Conservation (phyloP, 2,113 vertebrate genomes). For the Lates calcarifer region DNA sequence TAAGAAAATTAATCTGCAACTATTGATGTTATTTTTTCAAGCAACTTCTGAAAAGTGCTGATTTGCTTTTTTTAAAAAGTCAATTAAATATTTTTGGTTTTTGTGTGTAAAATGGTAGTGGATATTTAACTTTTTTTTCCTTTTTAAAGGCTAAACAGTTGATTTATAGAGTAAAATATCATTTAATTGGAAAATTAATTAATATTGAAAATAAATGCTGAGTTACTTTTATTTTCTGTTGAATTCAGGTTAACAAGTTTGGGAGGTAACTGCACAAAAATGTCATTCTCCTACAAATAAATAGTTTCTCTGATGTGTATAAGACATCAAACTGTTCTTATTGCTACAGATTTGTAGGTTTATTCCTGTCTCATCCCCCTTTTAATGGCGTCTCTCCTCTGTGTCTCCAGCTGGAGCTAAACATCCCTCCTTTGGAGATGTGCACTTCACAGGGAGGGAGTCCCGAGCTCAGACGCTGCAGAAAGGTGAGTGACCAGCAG, state of each 20-base stretch:
- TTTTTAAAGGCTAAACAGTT: background rate
- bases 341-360: background rate
- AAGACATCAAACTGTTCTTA: background rate
- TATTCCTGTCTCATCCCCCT: background rate
- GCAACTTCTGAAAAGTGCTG: no score
- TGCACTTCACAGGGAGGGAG: constrained; percentile 90
- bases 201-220: background rate
- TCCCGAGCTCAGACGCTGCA: constrained; percentile 94
- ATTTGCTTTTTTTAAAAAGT: no score
- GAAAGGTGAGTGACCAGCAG: constrained; percentile 87
- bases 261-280: no score
- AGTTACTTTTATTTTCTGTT: background rate
- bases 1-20: no score
- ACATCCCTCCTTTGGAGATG: constrained; percentile 87
- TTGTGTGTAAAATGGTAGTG: no score
- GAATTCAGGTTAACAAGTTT: no score
- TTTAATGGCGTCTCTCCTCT: background rate
- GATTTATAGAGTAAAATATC: background rate
- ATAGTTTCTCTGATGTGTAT: background rate
- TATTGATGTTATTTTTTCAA: no score
- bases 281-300: background rate
- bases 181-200: background rate
- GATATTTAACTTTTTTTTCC: no score
- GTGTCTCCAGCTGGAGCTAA: constrained; percentile 84
- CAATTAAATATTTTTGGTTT: no score